phyloP scores from a whole-genome alignment of 2,113 vertebrate genomes.

The Pandion haliaetus region DNA sequence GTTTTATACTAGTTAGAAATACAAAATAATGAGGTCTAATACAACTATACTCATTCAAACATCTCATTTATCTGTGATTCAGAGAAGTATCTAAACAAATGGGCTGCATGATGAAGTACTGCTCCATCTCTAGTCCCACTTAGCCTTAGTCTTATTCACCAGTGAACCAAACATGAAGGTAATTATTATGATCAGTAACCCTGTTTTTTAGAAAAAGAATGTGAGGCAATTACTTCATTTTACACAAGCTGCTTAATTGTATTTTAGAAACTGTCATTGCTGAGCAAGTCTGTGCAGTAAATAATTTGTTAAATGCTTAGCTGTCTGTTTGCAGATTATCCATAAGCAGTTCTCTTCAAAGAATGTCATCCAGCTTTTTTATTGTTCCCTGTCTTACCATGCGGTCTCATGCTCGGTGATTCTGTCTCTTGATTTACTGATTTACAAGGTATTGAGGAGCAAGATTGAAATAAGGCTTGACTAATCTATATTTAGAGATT shows the following conservation, averaged over 20 bases:
- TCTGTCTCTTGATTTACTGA: neutral
- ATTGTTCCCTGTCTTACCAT: neutral
- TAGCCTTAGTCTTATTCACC: neutral
- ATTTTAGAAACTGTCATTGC: neutral
- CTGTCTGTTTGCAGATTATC: neutral
- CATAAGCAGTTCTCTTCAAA: neutral
- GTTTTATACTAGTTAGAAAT: neutral
- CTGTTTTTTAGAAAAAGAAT: neutral
- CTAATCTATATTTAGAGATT: neutral
- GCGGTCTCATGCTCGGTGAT: neutral
- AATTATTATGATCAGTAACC: neutral
- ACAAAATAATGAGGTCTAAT: neutral
- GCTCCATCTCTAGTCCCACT: neutral
- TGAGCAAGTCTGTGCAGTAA: neutral
- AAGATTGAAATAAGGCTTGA: neutral
- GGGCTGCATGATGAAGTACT: neutral
- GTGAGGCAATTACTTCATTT: neutral
- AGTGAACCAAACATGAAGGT: neutral
- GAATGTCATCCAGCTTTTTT: neutral
- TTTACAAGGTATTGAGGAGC: neutral
- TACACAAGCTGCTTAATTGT: neutral
- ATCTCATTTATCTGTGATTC: neutral
- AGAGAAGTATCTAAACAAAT: neutral
- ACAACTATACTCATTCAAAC: neutral
- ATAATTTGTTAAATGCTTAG: neutral